phyloP scores from a whole-genome alignment of 2,888 invertebrate species.

The Thymelicus acteon region DNA sequence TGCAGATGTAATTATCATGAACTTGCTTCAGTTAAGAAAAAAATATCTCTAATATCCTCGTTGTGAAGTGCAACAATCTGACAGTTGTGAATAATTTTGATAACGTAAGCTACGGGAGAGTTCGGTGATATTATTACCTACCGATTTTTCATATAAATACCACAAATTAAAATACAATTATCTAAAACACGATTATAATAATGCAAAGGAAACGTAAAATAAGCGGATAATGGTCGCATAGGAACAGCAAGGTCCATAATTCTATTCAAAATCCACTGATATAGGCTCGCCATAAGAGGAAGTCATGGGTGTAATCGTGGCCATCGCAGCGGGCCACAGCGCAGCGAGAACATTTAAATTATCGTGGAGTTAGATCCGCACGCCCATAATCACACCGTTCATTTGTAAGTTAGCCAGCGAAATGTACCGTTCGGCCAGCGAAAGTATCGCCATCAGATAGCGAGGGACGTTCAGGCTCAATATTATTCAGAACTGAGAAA shows the following conservation, averaged over 20 bases:
- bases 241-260: constrained; percentile 60
- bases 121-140: too few relatives aligned
- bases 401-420: constrained; percentile 79
- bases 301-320: constrained; percentile 75
- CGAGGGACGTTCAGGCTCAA: constrained; percentile 74
- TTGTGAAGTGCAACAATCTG: too few relatives aligned
- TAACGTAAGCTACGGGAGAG: too few relatives aligned
- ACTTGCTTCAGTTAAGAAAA: too few relatives aligned
- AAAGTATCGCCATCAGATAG: constrained; percentile 82
- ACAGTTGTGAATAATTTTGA: too few relatives aligned
- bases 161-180: neutral
- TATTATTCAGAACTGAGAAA: constrained; percentile 84
- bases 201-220: constrained; percentile 26
- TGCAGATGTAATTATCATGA: too few relatives aligned
- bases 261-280: constrained; percentile 75
- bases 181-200: constrained; percentile 17
- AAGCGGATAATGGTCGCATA: constrained; percentile 38
- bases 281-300: constrained; percentile 74
- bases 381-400: constrained; percentile 81
- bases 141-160: neutral
- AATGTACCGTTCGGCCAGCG: constrained; percentile 71
- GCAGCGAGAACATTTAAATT: constrained; percentile 80
- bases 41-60: too few relatives aligned
- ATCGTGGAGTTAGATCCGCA: constrained; percentile 79
- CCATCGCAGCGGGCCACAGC: constrained; percentile 65